Evolutionary conservation across 2,113 vertebrate genomes (phyloP), one percentile per base, ranked within the genome.

Genomic region (Etheostoma cragini): DNA sequence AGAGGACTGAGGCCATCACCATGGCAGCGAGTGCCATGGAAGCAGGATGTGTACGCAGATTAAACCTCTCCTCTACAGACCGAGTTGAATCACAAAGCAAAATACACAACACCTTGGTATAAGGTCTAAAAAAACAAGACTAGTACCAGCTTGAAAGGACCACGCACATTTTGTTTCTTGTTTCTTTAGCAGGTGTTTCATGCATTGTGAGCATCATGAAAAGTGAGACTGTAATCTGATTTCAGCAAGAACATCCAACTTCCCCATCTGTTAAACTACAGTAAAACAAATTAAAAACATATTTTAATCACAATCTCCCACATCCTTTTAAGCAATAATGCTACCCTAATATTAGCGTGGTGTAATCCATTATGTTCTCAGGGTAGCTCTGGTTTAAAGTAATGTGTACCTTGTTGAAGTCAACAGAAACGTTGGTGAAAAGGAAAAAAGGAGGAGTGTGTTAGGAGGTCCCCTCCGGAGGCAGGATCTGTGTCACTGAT

Each of bases 11-110:
- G 72, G 84, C 78, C 77, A 30, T 89, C 68, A 1, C 86, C 81
- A 70, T 86, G 83, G 80, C 79, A 89, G 62, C 72, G 0, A 76
- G 80, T 19, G 35, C 52, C 79, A 75, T 52, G 70, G 83, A 56
- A 58, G 58, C 66, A 65, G 68, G 33, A 45, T 49, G 62, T 62
- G 58, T 65, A 33, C 2, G 46, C n/a, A 76, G 47, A 71, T 12
- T 35, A 24, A 5, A 64, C 12, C 6, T 45, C 45, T 38, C 53
- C 42, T 19, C 38, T n/a, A 10, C 52, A 68, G 26, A 53, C 16
- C 8, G 33, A 76, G 65, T 5, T 35, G 8, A 61, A 69, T 47
- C 54, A 57, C 19, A 56, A 16, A 47, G 58, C 45, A 47, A 17
- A 19, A 47, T 46, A 60, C 30, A 62, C 12, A 19, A 3, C 30